Evolutionary conservation across 23 tunicate genomes (phyloP).

Genomic region (Phallusia fumigata): DNA sequence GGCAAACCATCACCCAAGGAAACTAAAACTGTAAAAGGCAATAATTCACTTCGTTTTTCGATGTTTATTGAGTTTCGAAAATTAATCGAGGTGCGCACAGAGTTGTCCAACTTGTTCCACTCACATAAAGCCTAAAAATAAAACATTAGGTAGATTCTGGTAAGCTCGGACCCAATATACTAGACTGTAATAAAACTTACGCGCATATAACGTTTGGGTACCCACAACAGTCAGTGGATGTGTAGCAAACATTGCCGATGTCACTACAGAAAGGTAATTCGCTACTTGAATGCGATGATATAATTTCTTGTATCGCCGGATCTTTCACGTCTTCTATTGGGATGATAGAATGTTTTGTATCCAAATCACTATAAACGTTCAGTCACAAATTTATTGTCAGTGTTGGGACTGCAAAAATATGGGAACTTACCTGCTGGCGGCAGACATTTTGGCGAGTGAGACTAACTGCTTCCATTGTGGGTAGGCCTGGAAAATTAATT

Average conservation of each 20-base stretch:
- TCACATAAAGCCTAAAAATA: slow-evolving; percentile 25
- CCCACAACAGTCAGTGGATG: slow-evolving; percentile 47
- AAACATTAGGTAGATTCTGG: neutral
- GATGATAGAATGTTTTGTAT: neutral
- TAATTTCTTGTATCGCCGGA: neutral
- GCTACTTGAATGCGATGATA: neutral
- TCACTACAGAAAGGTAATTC: slow-evolving; percentile 14
- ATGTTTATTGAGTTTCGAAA: neutral
- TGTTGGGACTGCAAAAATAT: too few relatives aligned
- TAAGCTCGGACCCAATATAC: neutral
- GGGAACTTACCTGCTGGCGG: too few relatives aligned
- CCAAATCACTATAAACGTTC: neutral
- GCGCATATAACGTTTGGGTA: slow-evolving; percentile 44
- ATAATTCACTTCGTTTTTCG: neutral
- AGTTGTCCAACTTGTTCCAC: slow-evolving; percentile 29
- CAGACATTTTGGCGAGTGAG: too few relatives aligned
- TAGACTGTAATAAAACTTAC: slow-evolving; percentile 9
- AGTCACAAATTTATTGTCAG: too few relatives aligned
- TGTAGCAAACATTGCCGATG: slow-evolving; percentile 18
- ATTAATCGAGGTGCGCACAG: slow-evolving; percentile 22
- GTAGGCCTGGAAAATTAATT: too few relatives aligned
- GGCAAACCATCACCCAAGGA: too few relatives aligned
- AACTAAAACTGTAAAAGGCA: too few relatives aligned
- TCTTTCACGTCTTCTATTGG: neutral
- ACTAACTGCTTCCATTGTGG: too few relatives aligned